phyloP scores from a whole-genome alignment of 2,797 vertebrate species.

The Anguilla pacifica region DNA sequence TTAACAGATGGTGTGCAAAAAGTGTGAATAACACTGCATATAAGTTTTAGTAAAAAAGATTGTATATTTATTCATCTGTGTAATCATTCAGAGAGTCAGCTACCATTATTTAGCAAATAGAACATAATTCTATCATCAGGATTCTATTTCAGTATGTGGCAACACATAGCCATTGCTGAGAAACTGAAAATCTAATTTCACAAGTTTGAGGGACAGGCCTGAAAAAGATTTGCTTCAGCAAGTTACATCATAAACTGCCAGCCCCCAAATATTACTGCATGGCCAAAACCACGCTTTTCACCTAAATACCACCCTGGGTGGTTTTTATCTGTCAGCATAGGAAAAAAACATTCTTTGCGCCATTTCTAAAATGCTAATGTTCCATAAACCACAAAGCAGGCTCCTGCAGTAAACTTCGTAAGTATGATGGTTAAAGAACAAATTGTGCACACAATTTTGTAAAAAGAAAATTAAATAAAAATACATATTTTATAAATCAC shows the following conservation, averaged over 20 bases:
- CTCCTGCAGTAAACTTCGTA: not conserved
- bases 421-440: not conserved
- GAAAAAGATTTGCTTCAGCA: constrained; percentile 10
- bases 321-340: constrained; percentile 12
- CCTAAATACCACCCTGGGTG: constrained; percentile 1
- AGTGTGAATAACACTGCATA: not conserved
- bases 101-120: not conserved
- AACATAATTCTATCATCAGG: not conserved
- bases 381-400: not conserved
- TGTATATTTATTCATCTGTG: not conserved
- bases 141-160: not conserved
- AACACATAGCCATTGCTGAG: not conserved
- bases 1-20: not conserved
- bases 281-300: not conserved
- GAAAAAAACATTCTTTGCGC: not conserved
- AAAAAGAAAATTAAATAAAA: not conserved
- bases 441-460: not conserved
- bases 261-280: not conserved
- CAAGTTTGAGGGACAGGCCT: not conserved
- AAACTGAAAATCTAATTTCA: not conserved
- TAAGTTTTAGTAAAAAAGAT: not conserved
- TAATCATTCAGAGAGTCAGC: not conserved
- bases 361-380: not conserved
- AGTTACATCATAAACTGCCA: not conserved
- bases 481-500: not conserved